Evolutionary conservation across 2,888 invertebrate genomes (phyloP), one percentile per base, ranked within the genome.

Genomic region (Ectropis crepuscularia): DNA sequence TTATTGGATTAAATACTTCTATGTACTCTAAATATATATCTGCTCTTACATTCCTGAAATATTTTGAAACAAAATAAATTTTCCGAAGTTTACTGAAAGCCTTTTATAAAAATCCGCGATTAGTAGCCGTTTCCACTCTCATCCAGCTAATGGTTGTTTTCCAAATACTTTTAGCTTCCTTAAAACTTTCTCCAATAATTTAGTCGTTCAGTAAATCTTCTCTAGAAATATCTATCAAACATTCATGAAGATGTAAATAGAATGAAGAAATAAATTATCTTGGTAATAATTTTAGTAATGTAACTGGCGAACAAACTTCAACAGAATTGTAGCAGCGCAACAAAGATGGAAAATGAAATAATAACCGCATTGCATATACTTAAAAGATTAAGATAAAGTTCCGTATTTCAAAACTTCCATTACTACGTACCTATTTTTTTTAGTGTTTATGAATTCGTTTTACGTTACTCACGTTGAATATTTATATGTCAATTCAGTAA

Each of bases 111-210:
- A 55, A 39, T 47, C 39, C 38, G 46, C 12, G 47, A 47, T 46
- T 10, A 47, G 46, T n/a, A 6, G 8, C 16, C 47, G 46, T 39
- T 47, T 16, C 7, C 43, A 12, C 16, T 46, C 36, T 64, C 47
- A 53, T 60, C 16, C 39, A 41, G 38, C n/a, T 64, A 64, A 61
- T 53, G 57, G 55, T 7, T 53, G 50, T 55, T 64, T 51, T 48
- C 28, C 7, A 10, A 55, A 47, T 28, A 55, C 47, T 39, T 46
- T 41, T 28, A 12, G 42, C 46, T 57, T 10, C 12, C 12, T 43
- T 10, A 12, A 46, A 62, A 63, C 48, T 57, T 57, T 63, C 11
- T 53, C 53, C 53, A 43, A 53, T 57, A 62, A 62, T 62, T 57
- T 39, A 63, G 51, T 10, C 48, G 11, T 37, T 53, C 43, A 28